Evolutionary conservation across 1,140 invertebrate genomes (phyloP), one percentile per base, ranked within the genome.

Genomic region (Aphelenchoides besseyi): DNA sequence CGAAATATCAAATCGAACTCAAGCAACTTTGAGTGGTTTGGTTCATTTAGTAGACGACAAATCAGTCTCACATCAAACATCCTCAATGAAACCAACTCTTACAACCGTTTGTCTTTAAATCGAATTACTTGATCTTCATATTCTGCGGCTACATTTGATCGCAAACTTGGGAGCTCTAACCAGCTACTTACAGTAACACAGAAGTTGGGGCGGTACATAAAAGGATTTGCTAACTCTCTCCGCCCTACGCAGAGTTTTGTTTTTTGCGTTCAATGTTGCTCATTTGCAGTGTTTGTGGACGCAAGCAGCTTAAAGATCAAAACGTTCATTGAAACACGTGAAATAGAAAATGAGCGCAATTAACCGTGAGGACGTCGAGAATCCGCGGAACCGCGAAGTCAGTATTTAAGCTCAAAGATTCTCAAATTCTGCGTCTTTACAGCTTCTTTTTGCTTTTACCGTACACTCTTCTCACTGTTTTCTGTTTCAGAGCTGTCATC

Each of bases 401-500:
- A 48, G 41, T 23, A 23, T 23, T 23, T n/a, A n/a, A 23, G 41
- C 23, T 48, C 12, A 48, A 48, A 48, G 41, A 23, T 23, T 12
- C 41, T 23, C 41, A 48, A 23, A 48, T 48, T 23, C 23, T 23
- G 12, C 41, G 41, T 23, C 41, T 23, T 48, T 48, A 12, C 41
- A 48, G 12, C 41, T 48, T 12, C 41, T 23, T 23, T 48, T 23
- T 48, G 12, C 41, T n/a, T n/a, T 48, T 48, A 48, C 41, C 41
- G 41, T 48, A 48, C 41, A 16, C 41, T 48, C 41, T 23, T 48
- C 41, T 23, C 12, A 48, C 41, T 48, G 41, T 23, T n/a, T 41
- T 41, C n/a, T 8, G n/a, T 59, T 59, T 28, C 55, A 59, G 55
- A 59, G 32, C 55, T 8, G 55, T 59, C 5, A 59, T 59, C 55